Percentiles rank a stretch among this genome's conserved stretches.
Evolutionary conservation across 1,140 invertebrate species (phyloP).

Genomic region (Drepana arcuata): DNA sequence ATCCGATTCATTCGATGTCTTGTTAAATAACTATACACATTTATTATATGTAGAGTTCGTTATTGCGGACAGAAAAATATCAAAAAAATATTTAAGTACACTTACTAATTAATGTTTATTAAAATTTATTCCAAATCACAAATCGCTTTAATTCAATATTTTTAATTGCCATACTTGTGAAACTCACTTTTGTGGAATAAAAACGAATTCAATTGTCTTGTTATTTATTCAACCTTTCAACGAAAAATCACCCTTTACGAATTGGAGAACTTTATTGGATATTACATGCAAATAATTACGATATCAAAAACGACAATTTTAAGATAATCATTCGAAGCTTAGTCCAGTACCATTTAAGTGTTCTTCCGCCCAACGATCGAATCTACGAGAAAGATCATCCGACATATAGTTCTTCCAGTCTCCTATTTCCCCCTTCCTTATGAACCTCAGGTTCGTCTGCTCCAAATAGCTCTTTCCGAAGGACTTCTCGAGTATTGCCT

Average conservation of each 20-base stretch:
- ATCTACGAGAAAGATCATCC: constrained; percentile 76
- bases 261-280: no score
- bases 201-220: no score
- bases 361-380: constrained; percentile 83
- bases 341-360: constrained; percentile 78
- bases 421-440: constrained; percentile 86
- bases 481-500: constrained; percentile 73
- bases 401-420: constrained; percentile 90
- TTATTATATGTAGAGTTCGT: constrained; percentile 9
- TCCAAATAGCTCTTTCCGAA: constrained; percentile 67
- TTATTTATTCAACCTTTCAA: no score
- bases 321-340: constrained; percentile 76
- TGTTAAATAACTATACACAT: no score
- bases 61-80: constrained; percentile 14
- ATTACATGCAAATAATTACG: no score
- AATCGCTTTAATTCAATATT: no score
- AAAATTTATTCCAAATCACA: no score
- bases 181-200: constrained; percentile 53
- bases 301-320: no score
- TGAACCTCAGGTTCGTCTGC: constrained; percentile 77
- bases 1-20: no score
- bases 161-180: constrained; percentile 25
- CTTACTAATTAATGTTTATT: not conserved
- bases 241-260: no score
- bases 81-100: no score